phyloP scores from a whole-genome alignment of 2,888 invertebrate species.

The Leptarthrus brevirostris region DNA sequence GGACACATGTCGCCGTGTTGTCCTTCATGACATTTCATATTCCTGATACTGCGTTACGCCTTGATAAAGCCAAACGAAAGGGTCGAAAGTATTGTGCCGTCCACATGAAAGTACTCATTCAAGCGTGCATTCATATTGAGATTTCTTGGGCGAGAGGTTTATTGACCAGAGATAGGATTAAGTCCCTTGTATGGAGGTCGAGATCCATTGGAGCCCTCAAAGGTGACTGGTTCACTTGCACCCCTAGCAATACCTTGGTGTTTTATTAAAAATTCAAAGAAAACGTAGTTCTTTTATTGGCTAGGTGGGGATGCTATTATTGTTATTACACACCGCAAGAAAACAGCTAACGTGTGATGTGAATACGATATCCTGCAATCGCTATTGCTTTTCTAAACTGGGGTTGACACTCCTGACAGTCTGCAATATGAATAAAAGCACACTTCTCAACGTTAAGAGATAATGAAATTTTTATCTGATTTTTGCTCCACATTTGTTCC shows the following conservation, averaged over 20 bases:
- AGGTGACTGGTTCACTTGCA: background rate
- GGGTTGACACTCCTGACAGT: slow-evolving; percentile 41
- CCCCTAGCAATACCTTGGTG: background rate
- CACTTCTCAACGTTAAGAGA: slow-evolving; percentile 47
- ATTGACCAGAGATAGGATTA: slow-evolving; percentile 43
- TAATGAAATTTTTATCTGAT: slow-evolving; percentile 54
- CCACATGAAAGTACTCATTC: slow-evolving; percentile 48
- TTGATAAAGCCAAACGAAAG: slow-evolving; percentile 38
- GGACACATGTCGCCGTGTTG: slow-evolving; percentile 53
- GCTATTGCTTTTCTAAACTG: no score
- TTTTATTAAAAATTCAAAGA: slow-evolving; percentile 48
- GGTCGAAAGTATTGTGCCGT: slow-evolving; percentile 41
- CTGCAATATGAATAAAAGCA: slow-evolving; percentile 4
- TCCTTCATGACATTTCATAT: slow-evolving; percentile 48
- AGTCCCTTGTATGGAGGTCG: slow-evolving; percentile 10
- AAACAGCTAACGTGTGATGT: slow-evolving; percentile 47
- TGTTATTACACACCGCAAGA: slow-evolving; percentile 47
- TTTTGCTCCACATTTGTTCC: slow-evolving; percentile 36
- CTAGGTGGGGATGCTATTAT: slow-evolving; percentile 50
- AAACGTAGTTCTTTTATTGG: slow-evolving; percentile 50
- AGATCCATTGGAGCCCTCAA: slow-evolving; percentile 4
- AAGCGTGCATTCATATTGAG: slow-evolving; percentile 41
- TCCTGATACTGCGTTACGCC: slow-evolving; percentile 24
- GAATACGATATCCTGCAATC: slow-evolving; percentile 50
- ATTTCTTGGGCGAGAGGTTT: slow-evolving; percentile 26